Base-by-base conservation (phyloP, 2,113 vertebrate species). In the Calyptomena viridis region DNA sequence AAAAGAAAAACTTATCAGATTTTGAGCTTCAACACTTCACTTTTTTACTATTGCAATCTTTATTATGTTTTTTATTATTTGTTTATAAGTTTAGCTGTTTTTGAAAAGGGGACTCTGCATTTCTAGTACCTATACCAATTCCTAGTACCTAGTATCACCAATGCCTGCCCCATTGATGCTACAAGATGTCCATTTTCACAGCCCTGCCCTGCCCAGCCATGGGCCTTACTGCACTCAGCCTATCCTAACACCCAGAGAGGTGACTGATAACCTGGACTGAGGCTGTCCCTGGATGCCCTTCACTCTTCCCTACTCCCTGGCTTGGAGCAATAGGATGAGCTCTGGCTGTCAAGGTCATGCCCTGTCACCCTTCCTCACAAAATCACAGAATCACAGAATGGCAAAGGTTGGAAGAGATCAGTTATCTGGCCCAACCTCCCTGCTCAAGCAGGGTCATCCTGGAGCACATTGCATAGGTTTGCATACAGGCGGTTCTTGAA, bases 291-390 rank as follows among this genome's bases (percentile, higher is more conserved):
- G 8, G 11, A 22, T 84, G 8, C 1, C 12, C 6, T 24, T 10
- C 1, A 20, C 30, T 71, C 14, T 80, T 8, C 28, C 18, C 8
- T 55, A 7, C 4, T 50, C 10, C 11, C 12, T 59, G 14, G 2
- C 7, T 58, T 6, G 3, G 5, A 5, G 1, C 3, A 59, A 24
- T 24, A 11, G 6, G 6, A 30, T 33, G 13, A n/a, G 4, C 6
- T 33, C 25, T 60, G 55, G 12, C 22, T 55, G 17, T 7, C 5
- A 6, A 50, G 14, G 9, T 62, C 19, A 8, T 67, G 13, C 9
- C 3, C 12, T 50, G 35, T 25, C 9, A 82, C 17, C 2, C 2
- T 67, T 27, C 17, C 16, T 72, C 18, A 33, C 9, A 73, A 66
- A 59, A 19, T 27, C 18, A 52, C 31, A 17, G 6, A 27, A 52